These are phyloP conservation scores for Eristalis arbustorum DNA, from an alignment of 2,888 invertebrate species.

Conservation along the genomic window DNA sequence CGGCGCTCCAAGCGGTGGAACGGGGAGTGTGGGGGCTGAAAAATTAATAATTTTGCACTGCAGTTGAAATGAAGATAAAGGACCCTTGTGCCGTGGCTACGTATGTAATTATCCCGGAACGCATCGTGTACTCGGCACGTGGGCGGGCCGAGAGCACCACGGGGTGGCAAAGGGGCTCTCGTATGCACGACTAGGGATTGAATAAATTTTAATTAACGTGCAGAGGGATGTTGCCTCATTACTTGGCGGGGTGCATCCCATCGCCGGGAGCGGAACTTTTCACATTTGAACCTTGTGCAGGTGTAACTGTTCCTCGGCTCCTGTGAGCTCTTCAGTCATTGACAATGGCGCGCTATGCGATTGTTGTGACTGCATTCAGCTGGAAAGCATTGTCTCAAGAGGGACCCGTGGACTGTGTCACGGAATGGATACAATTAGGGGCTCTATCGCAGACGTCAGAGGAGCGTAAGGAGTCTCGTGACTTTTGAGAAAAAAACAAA, in stretches of 20 bases:
- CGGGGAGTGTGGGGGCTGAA: slow-evolving; percentile 2
- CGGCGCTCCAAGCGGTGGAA: background rate
- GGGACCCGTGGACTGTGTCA: background rate
- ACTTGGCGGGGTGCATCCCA: background rate
- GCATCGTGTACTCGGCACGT: slow-evolving; percentile 26
- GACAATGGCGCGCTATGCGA: background rate
- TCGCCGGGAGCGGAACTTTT: background rate
- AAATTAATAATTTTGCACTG: slow-evolving; percentile 57
- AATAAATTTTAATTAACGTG: slow-evolving; percentile 62
- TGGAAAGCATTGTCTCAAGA: background rate
- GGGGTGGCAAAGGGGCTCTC: background rate
- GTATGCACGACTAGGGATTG: slow-evolving; percentile 56
- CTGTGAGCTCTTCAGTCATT: background rate
- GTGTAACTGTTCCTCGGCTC: background rate
- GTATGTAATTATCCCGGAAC: slow-evolving; percentile 46
- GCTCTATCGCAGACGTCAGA: background rate
- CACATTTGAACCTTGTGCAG: background rate
- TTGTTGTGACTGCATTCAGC: background rate
- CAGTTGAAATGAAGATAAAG: slow-evolving; percentile 55
- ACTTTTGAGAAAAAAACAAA: background rate
- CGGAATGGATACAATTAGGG: background rate
- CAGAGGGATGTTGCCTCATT: background rate
- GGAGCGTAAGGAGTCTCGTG: too few relatives aligned
- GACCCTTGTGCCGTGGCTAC: slow-evolving; percentile 41
- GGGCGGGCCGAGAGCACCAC: too few relatives aligned